phyloP scores from a whole-genome alignment of 2,797 vertebrate species.

The Falco concolor region DNA sequence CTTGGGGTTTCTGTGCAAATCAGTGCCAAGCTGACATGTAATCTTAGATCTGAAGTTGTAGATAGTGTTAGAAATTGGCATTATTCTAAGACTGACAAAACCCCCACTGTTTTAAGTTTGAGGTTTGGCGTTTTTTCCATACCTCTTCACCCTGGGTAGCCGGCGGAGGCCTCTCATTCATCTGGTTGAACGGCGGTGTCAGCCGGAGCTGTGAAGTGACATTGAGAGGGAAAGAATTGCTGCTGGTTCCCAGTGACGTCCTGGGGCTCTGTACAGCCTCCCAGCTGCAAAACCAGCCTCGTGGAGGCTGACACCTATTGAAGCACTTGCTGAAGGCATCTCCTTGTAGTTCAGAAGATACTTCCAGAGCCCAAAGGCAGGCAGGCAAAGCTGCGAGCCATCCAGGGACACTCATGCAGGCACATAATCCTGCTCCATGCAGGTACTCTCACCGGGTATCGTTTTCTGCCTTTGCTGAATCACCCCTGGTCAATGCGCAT shows the following conservation, averaged over 20 bases:
- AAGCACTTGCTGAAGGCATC: not conserved
- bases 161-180: not conserved
- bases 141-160: not conserved
- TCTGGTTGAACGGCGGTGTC: accelerated
- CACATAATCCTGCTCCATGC: accelerated
- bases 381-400: not conserved
- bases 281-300: not conserved
- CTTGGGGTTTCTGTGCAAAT: not conserved
- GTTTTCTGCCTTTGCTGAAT: not conserved
- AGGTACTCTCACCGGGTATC: accelerated
- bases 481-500: not conserved
- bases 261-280: not conserved
- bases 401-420: not conserved
- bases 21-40: accelerated
- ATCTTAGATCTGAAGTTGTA: not conserved
- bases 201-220: not conserved
- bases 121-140: not conserved
- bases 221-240: not conserved
- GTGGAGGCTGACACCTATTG: not conserved
- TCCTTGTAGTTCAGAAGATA: not conserved
- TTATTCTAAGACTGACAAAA: not conserved
- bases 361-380: not conserved
- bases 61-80: not conserved
- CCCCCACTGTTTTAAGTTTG: not conserved
- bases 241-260: not conserved